A percentile compares a stretch with the other conserved stretches of the same genome.
phyloP scores from a whole-genome alignment of 2,888 invertebrate species.

The Limnephilus marmoratus region DNA sequence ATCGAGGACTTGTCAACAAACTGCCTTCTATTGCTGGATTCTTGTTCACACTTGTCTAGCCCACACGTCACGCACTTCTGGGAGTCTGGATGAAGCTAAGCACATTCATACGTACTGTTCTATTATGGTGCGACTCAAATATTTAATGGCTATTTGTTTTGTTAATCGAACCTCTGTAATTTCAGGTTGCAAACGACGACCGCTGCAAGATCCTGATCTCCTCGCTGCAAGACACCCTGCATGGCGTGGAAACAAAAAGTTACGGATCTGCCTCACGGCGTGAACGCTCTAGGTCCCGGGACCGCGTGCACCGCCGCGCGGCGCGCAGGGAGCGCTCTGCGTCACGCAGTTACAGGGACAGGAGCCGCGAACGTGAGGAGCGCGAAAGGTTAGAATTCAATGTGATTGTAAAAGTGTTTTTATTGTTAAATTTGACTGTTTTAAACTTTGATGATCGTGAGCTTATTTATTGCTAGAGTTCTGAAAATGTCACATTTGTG shows the following conservation, averaged over 20 bases:
- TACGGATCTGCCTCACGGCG: constrained; percentile 83
- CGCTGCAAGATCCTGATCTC: constrained; percentile 98
- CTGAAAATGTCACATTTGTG: too few species aligned
- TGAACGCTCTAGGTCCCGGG: constrained; percentile 77
- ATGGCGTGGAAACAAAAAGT: constrained; percentile 98
- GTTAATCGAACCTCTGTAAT: neutral
- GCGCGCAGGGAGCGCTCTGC: constrained; percentile 73
- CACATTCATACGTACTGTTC: neutral
- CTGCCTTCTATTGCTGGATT: too few species aligned
- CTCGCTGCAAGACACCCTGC: constrained; percentile 96
- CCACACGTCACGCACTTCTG: too few species aligned
- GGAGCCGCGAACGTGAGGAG: constrained; percentile 74
- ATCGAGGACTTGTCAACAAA: too few species aligned
- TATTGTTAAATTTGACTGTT: neutral
- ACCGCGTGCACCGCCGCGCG: constrained; percentile 73
- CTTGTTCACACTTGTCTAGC: too few species aligned
- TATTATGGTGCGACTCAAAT: too few species aligned
- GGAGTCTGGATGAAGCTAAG: neutral
- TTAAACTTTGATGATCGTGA: neutral
- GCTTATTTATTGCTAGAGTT: too few species aligned
- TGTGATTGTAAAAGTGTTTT: neutral
- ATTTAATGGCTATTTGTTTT: neutral
- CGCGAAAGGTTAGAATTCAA: constrained; percentile 72
- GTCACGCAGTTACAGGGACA: constrained; percentile 73
- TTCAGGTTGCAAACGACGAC: constrained; percentile 92